Percentiles rank a stretch among this genome's conserved stretches.
These are phyloP conservation scores for Prosopocoilus inquinatus DNA, from an alignment of 2,888 invertebrate genomes.

Conservation along the genomic window DNA sequence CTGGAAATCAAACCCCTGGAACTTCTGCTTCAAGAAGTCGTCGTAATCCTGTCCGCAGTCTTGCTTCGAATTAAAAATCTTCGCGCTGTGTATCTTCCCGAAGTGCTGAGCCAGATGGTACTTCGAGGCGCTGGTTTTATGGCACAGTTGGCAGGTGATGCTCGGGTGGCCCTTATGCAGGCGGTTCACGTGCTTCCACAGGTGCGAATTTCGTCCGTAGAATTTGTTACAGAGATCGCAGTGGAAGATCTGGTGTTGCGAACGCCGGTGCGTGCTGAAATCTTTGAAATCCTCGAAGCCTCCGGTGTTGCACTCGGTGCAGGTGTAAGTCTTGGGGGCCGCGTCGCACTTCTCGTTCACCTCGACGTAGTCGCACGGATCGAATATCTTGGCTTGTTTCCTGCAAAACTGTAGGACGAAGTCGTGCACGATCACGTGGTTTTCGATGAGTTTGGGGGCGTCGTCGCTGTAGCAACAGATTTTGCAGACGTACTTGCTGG, in stretches of 20 bases:
- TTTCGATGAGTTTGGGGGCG: conserved; percentile 53
- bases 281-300: conserved; percentile 53
- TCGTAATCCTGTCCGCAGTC: conserved; percentile 30
- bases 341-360: conserved; percentile 39
- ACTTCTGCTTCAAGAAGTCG: conserved; percentile 44
- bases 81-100: conserved; percentile 52
- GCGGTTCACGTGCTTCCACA: conserved; percentile 63
- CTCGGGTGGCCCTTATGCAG: conserved; percentile 59
- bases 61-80: conserved; percentile 24
- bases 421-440: conserved; percentile 57
- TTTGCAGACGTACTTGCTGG: conserved; percentile 51
- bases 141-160: conserved; percentile 58
- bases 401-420: conserved; percentile 49
- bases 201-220: conserved; percentile 59
- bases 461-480: conserved; percentile 59
- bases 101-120: conserved; percentile 59
- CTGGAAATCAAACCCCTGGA: conserved; percentile 43
- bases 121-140: conserved; percentile 59
- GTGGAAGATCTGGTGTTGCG: conserved; percentile 56
- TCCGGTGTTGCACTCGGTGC: conserved; percentile 37
- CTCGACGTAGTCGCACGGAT: conserved; percentile 53
- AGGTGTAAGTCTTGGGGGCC: conserved; percentile 30
- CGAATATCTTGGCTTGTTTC: conserved; percentile 45
- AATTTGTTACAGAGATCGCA: conserved; percentile 62
- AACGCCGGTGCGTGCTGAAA: conserved; percentile 55